phyloP scores from a whole-genome alignment of 2,113 vertebrate genomes.

The Thomomys bottae region DNA sequence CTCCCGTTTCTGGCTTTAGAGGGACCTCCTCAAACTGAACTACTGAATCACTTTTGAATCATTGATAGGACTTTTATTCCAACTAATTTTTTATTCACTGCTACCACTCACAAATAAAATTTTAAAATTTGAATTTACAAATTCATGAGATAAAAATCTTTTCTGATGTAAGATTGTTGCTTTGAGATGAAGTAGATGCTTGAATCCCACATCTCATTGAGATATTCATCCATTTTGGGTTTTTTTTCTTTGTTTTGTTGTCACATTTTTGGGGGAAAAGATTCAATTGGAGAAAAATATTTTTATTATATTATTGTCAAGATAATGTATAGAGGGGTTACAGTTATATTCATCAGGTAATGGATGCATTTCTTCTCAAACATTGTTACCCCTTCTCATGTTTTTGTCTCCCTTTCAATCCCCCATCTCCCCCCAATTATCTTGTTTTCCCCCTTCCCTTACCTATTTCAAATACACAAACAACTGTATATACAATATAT shows the following conservation, averaged over 20 bases:
- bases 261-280: not conserved
- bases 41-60: slow-evolving; percentile 44
- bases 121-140: slow-evolving; percentile 35
- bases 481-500: too few species aligned
- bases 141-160: slow-evolving; percentile 33
- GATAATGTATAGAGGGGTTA: too few species aligned
- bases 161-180: not conserved
- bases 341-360: too few species aligned
- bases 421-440: too few species aligned
- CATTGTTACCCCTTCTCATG: too few species aligned
- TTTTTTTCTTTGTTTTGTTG: not conserved
- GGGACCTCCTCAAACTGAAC: slow-evolving; percentile 7
- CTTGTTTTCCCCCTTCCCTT: too few species aligned
- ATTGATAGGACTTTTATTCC: not conserved
- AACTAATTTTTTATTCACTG: not conserved
- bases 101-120: slow-evolving; percentile 21
- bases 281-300: not conserved
- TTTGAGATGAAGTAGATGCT: not conserved
- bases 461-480: too few species aligned
- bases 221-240: not conserved
- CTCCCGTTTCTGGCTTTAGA: not conserved
- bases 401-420: too few species aligned
- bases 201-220: slow-evolving; percentile 12
- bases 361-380: too few species aligned
- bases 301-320: slow-evolving; percentile 46